Base-by-base conservation (phyloP, 2,888 invertebrate species). In the Dexiosoma caninum region DNA sequence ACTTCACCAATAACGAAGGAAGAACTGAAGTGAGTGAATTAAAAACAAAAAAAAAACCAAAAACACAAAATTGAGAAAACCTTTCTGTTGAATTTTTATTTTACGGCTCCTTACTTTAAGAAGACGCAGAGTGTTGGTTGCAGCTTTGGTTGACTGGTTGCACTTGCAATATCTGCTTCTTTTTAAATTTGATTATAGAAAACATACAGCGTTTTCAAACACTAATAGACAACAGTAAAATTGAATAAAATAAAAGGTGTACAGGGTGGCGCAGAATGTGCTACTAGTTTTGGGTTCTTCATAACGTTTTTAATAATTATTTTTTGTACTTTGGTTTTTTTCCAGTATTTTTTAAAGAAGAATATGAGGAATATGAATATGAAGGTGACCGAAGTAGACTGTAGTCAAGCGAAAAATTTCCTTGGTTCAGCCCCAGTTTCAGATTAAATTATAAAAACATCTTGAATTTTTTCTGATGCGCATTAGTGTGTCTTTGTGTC, bases 151-250 rank as follows among this genome's bases (percentile, higher is more conserved):
- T 55, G 57, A 19, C 35, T 60, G 14, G 10, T 57, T 23, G 53
- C 44, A 42, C 42, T 67, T 23, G 19, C 57, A 14, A 53, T 74
- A 72, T 57, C 51, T 77, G 69, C 64, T 77, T 74, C 42, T 44
- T 69, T 57, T 77, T 74, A 62, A 81, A 81, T 81, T 81, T 77
- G 77, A 81, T 81, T 77, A 81, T 46, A 64, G 57, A 57, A 69
- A 67, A 67, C 51, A 59, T 42, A 60, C 67, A 67, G 59, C 42
- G n/a, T 51, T 57, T 35, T 51, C 51, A 42, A 60, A 67, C 32
- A 42, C 23, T 49, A 60, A 67, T 59, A 75, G 59, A 60, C 66
- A 46, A 57, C 14, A 16, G 30, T 12, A 44, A 51, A 44, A 62
- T 44, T 42, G 14, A 27, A 49, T 32, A 21, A 23, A 40, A 70